Percentiles rank a stretch among this genome's conserved stretches.
phyloP scores from a whole-genome alignment of 2,797 vertebrate genomes.

The Pangasius larnaudii region DNA sequence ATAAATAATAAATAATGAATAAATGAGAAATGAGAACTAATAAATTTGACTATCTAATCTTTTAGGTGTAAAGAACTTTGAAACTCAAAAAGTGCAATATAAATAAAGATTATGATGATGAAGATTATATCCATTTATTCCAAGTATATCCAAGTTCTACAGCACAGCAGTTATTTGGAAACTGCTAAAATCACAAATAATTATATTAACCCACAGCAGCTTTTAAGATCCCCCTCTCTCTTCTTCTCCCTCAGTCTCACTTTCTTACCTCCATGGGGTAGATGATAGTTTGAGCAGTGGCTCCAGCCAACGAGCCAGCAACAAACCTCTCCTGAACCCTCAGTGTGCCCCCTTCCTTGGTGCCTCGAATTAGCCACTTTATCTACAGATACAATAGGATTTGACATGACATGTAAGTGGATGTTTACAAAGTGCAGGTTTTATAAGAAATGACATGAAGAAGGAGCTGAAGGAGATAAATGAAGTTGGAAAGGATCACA shows the following conservation, averaged over 20 bases:
- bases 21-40: too few relatives aligned
- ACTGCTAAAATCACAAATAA: neutral
- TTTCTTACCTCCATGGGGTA: constrained; percentile 92
- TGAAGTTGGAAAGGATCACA: neutral
- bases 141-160: neutral
- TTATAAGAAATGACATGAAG: neutral
- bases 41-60: neutral
- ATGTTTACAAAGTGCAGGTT: neutral
- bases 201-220: neutral
- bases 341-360: constrained; percentile 75
- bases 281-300: constrained; percentile 91
- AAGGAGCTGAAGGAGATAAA: neutral
- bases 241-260: neutral
- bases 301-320: constrained; percentile 92
- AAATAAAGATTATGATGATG: neutral
- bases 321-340: constrained; percentile 87
- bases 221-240: neutral
- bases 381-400: constrained; percentile 60
- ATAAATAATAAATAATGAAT: neutral
- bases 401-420: neutral
- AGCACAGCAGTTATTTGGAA: neutral
- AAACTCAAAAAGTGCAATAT: neutral
- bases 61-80: neutral
- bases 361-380: constrained; percentile 71
- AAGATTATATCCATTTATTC: neutral